A percentile compares a stretch with the other conserved stretches of the same genome.
These are phyloP conservation scores for Drosophila arawakana DNA, from an alignment of 1,140 invertebrate genomes.

Conservation along the genomic window DNA sequence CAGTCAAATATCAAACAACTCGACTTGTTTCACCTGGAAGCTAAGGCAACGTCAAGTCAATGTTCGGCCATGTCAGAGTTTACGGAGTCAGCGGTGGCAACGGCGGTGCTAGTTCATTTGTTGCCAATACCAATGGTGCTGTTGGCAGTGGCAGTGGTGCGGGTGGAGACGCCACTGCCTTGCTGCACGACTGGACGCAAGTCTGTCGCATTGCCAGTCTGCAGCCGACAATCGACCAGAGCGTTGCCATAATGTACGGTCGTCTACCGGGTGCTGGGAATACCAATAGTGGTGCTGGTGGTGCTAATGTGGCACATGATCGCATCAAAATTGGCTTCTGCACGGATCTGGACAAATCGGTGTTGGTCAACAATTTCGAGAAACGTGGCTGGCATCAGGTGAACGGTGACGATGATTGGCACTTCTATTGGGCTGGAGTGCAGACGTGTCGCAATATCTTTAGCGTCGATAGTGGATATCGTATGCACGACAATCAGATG, in stretches of 20 bases:
- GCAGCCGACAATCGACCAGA: constrained; percentile 45
- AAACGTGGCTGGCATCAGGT: constrained; percentile 96
- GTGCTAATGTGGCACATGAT: constrained; percentile 65
- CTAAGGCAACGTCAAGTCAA: constrained; percentile 44
- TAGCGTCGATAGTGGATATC: constrained; percentile 95
- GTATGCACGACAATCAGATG: constrained; percentile 95
- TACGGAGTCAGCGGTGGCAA: not conserved
- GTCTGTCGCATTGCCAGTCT: constrained; percentile 54
- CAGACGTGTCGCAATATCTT: constrained; percentile 95
- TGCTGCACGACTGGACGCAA: constrained; percentile 45
- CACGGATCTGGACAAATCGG: constrained; percentile 97
- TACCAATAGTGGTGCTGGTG: constrained; percentile 5
- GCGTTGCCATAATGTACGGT: constrained; percentile 62
- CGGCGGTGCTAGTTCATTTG: too few species aligned
- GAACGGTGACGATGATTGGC: constrained; percentile 97
- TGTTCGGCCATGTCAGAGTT: constrained; percentile 39
- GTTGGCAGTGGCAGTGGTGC: not conserved
- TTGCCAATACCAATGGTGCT: not conserved
- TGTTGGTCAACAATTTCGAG: constrained; percentile 96
- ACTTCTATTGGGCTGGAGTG: constrained; percentile 98
- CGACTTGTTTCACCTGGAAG: not conserved
- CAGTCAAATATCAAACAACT: constrained; percentile 43
- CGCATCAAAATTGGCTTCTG: constrained; percentile 91
- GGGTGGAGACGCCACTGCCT: not conserved
- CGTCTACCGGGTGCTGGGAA: constrained; percentile 47